Evolutionary conservation across 2,113 vertebrate species (phyloP).

Genomic region (Benitochromis conjunctus): DNA sequence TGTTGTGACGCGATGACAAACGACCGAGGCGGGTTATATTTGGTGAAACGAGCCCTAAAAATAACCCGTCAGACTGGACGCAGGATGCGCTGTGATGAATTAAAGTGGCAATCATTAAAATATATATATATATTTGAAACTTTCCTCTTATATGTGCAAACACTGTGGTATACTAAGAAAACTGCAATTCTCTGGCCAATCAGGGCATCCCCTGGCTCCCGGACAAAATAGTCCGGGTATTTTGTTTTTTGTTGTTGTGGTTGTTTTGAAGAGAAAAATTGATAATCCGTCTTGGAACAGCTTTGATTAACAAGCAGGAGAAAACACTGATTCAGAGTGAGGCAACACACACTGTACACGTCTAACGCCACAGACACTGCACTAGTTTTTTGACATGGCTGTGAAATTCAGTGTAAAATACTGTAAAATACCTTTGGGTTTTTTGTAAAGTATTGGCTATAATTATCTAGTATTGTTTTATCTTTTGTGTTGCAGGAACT

Average conservation of each 20-base stretch:
- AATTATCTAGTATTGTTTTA: neutral
- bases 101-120: neutral
- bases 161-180: neutral
- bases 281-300: neutral
- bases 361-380: neutral
- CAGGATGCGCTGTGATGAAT: neutral
- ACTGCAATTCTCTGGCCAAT: neutral
- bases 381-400: neutral
- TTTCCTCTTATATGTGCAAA: neutral
- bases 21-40: constrained; percentile 65
- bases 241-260: neutral
- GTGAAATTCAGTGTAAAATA: neutral
- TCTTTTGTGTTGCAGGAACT: neutral
- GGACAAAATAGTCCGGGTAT: neutral
- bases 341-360: neutral
- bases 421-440: neutral
- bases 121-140: neutral
- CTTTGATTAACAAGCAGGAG: neutral
- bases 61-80: constrained; percentile 51
- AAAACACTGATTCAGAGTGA: neutral
- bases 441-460: neutral
- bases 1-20: constrained; percentile 72
- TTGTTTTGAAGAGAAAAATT: neutral
- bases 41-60: constrained; percentile 64
- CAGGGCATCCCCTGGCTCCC: neutral